These are phyloP conservation scores for Malurus leucopterus DNA, from an alignment of 2,797 vertebrate species.

Conservation along the genomic window DNA sequence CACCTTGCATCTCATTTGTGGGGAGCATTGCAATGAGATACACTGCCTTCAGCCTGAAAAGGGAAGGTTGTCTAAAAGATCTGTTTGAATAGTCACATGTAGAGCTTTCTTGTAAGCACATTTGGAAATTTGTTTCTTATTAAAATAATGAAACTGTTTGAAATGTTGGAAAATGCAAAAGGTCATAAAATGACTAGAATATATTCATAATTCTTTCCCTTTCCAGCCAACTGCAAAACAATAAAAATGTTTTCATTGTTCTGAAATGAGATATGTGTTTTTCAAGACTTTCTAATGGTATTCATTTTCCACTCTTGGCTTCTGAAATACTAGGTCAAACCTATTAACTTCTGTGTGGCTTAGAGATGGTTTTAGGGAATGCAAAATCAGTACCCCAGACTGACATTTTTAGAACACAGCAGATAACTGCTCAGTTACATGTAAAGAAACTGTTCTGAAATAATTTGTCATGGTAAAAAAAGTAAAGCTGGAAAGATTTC, in stretches of 20 bases:
- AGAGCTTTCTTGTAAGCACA: background rate
- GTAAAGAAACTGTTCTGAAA: background rate
- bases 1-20: background rate
- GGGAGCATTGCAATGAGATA: background rate
- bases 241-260: conserved; percentile 18
- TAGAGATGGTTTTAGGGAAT: background rate
- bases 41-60: background rate
- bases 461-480: background rate
- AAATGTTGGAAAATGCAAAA: background rate
- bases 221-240: background rate
- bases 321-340: conserved; percentile 44
- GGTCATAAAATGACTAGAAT: background rate
- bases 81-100: background rate
- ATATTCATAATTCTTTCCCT: background rate
- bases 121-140: background rate
- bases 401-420: background rate
- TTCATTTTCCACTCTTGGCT: conserved; percentile 23
- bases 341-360: conserved; percentile 27
- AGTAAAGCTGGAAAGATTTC: background rate
- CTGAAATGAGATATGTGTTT: conserved; percentile 12
- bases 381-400: conserved; percentile 5
- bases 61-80: background rate
- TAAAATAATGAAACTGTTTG: background rate
- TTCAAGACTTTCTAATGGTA: conserved; percentile 10
- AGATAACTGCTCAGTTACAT: background rate